A percentile compares a stretch with the other conserved stretches of the same genome.
phyloP scores from a whole-genome alignment of 53 echinoderm and acorn worm genomes.

The Henricia sp. region DNA sequence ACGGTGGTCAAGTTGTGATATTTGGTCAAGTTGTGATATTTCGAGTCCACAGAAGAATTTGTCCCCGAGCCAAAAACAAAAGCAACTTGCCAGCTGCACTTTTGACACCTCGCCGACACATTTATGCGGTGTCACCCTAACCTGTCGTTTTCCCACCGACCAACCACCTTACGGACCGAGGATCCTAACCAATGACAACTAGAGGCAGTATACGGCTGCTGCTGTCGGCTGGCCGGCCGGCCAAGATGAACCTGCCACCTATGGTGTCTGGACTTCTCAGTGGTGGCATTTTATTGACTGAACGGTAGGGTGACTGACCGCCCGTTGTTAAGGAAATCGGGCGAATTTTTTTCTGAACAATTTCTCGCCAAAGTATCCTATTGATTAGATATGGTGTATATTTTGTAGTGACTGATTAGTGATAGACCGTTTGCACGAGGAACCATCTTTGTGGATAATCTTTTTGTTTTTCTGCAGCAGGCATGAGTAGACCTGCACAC shows the following conservation, averaged over 20 bases:
- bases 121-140: background rate
- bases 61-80: too few species aligned
- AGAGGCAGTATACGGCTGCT: too few species aligned
- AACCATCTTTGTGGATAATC: too few species aligned
- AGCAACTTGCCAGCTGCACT: background rate
- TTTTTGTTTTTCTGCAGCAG: too few species aligned
- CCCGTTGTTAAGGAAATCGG: background rate
- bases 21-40: too few species aligned
- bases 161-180: background rate
- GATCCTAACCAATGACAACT: background rate
- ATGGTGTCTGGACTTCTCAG: conserved; percentile 22
- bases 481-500: too few species aligned
- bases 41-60: too few species aligned
- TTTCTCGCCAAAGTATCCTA: too few species aligned
- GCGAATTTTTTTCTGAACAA: background rate
- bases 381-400: too few species aligned
- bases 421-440: too few species aligned
- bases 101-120: background rate
- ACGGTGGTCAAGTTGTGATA: too few species aligned
- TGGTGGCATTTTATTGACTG: background rate
- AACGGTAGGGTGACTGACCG: conserved; percentile 27
- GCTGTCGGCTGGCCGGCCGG: conserved; percentile 6
- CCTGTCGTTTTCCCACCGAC: background rate
- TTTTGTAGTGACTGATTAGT: too few species aligned
- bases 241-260: conserved; percentile 49